Base-by-base conservation (phyloP, 2,888 invertebrate genomes). In the Caenorhabditis macrosperma region DNA sequence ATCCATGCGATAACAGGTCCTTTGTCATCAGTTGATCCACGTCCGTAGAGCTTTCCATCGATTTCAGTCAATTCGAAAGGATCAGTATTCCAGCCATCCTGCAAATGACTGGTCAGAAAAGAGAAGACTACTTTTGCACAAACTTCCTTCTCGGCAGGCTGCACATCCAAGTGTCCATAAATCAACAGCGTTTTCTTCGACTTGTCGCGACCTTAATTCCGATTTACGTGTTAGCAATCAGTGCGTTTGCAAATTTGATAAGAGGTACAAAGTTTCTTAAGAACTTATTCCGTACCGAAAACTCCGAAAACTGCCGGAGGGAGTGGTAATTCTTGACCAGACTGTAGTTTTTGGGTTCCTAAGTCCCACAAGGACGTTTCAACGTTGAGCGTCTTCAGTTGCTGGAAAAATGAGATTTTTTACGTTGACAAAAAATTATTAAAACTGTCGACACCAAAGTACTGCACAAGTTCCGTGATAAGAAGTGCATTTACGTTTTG, bases 131-230 rank as follows among this genome's bases (percentile, higher is more conserved):
- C 33, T 12, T 44, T 30, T 28, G 9, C 28, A 78, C 55, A 54
- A 41, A 83, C 83, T 64, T 81, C 92, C 90, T 94, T 94, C 33
- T 94, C 91, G 0, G 98, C 99, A 10, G 98, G 98, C 91, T 98
- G 98, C 0, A 99, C 99, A 93, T 99, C 99, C 90, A 99, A 93
- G 92, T 99, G 99, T 0, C 98, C 98, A 91, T 99, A 99, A 72
- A 99, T 93, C 74, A 95, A 94, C 50, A 99, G 94, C 6, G 97
- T 99, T 90, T 95, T 96, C 92, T 97, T 76, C 46, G 69, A 28
- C 55, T 77, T 77, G 57, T 75, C 76, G 24, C 59, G 64, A 46
- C 81, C 74, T 77, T 46, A 61, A 79, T 41, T 44, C 46, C 52
- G 28, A 26, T 54, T 54, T 67, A 77, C 55, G 55, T 41, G 28